These are phyloP conservation scores for Maconellicoccus hirsutus DNA, from an alignment of 1,140 invertebrate genomes.

Conservation along the genomic window DNA sequence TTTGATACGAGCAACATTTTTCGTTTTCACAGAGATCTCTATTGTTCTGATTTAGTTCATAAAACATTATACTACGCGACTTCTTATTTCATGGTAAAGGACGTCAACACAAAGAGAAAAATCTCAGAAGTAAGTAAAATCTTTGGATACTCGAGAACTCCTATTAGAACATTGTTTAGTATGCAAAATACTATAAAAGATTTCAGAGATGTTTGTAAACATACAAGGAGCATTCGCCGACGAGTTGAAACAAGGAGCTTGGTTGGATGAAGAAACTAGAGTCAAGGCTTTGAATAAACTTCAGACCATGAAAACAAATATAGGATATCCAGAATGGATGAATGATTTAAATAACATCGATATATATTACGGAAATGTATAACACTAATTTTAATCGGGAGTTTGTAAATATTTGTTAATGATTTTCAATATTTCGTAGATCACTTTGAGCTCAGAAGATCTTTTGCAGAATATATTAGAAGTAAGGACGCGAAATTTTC, in stretches of 20 bases:
- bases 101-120: not conserved
- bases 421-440: not conserved
- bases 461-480: not conserved
- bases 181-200: constrained; percentile 34
- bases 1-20: not conserved
- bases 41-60: not conserved
- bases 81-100: not conserved
- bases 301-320: constrained; percentile 55
- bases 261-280: constrained; percentile 78
- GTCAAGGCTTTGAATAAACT: constrained; percentile 58
- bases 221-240: constrained; percentile 66
- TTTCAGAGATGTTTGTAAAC: constrained; percentile 61
- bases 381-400: not conserved
- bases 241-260: constrained; percentile 52
- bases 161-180: no score
- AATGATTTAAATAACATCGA: constrained; percentile 47
- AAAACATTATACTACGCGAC: not conserved
- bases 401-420: not conserved
- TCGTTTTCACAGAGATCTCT: not conserved
- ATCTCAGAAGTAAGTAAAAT: not conserved
- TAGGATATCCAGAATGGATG: constrained; percentile 71
- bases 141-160: no score
- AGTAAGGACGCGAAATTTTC: not conserved
- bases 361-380: constrained; percentile 50
- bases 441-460: not conserved